Conservation (phyloP, 2,888 invertebrate genomes). For the Caenorhabditis sp. region DNA sequence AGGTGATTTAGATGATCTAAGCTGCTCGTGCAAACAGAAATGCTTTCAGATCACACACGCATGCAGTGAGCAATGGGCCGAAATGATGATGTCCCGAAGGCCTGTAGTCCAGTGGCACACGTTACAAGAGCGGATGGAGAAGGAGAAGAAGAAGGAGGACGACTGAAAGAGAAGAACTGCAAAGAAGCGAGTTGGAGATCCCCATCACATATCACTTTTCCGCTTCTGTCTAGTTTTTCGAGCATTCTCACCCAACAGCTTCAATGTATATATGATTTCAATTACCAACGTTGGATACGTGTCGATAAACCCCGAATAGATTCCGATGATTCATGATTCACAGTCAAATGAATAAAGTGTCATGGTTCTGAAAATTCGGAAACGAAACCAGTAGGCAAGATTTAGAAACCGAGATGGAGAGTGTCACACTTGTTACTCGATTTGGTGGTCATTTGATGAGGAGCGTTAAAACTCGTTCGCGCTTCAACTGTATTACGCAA, state of each 20-base stretch:
- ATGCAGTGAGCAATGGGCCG: constrained; percentile 77
- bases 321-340: too few species aligned
- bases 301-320: too few species aligned
- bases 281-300: too few species aligned
- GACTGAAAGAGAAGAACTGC: constrained; percentile 18
- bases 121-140: constrained; percentile 70
- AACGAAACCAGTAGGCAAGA: too few species aligned
- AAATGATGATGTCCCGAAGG: constrained; percentile 76
- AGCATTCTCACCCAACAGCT: too few species aligned
- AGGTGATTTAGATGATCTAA: too few species aligned
- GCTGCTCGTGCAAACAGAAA: too few species aligned
- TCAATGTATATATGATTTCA: too few species aligned
- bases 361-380: too few species aligned
- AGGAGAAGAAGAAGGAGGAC: constrained; percentile 66
- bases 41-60: constrained; percentile 60
- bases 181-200: neutral
- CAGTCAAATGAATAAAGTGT: too few species aligned
- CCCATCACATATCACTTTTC: neutral
- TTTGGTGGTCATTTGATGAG: neutral
- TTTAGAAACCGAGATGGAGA: neutral
- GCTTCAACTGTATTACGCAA: constrained; percentile 48
- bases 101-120: constrained; percentile 79
- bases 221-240: too few species aligned
- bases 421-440: neutral
- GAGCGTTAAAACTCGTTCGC: constrained; percentile 11